Conservation (phyloP, 1,140 invertebrate genomes). For the Oryzaephilus surinamensis region DNA sequence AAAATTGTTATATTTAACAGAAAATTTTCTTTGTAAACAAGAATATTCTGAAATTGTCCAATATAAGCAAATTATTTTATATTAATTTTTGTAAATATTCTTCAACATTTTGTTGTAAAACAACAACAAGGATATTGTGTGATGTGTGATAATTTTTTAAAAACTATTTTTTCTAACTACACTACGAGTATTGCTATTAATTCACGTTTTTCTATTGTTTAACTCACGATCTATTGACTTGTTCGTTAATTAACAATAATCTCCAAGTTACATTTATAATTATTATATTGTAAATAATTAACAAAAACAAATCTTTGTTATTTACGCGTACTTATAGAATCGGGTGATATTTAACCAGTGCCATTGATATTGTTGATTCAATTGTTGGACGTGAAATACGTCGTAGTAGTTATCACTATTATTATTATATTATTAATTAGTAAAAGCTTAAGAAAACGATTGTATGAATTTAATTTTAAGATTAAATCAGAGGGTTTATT, state of each 20-base stretch:
- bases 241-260: constrained; percentile 6
- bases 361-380: constrained; percentile 39
- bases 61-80: no score
- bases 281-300: constrained; percentile 27
- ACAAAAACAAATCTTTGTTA: constrained; percentile 28
- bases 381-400: constrained; percentile 36
- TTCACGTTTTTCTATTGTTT: no score
- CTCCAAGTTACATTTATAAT: constrained; percentile 16
- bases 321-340: constrained; percentile 37
- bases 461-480: constrained; percentile 34
- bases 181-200: no score
- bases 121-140: no score
- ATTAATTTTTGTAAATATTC: no score
- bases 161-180: no score
- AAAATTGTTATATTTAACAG: no score
- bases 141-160: no score
- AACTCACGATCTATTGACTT: no score
- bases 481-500: constrained; percentile 40
- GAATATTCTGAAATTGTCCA: no score
- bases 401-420: constrained; percentile 35
- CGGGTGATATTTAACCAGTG: constrained; percentile 40
- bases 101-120: no score
- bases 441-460: constrained; percentile 33
- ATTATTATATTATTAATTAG: constrained; percentile 29
- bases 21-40: no score